Evolutionary conservation across 1,140 invertebrate genomes (phyloP), one percentile per base, ranked within the genome.

Genomic region (Magallana ariakensis): DNA sequence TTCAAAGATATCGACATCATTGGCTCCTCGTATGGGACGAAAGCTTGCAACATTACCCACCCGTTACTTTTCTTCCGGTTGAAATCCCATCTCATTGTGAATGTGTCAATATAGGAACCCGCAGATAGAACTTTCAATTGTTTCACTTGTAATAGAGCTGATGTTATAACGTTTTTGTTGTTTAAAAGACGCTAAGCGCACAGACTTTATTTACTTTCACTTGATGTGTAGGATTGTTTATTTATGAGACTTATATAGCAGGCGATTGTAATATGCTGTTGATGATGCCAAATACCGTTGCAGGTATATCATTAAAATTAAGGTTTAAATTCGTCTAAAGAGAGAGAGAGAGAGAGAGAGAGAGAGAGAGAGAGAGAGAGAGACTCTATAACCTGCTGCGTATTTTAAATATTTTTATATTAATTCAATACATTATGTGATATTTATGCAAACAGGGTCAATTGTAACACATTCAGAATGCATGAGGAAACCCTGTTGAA

Each of bases 21-120:
- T 91, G 90, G 90, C 84, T 91, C 85, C 80, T 91, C 22, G 89
- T 91, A 5, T 91, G 90, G 90, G 90, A 91, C 82, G 89, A 91
- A 9, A 85, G 80, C 5, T 70, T 91, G 7, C 89, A 88, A 26
- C 89, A 87, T 22, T 90, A 89, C 83, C 90, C 90, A 6, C 90
- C 90, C 15, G 89, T 91, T 1, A 91, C 90, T 10, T 91, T 91
- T 70, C 86, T 90, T 62, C 89, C 90, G 1, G 90, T 91, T 6
- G 90, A 91, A 66, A 89, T 91, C 3, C 89, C 90, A 1, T 91
- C 90, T 11, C 90, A 91, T 70, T 91, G 90, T 86, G 89, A 91
- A 66, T 91, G 90, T 88, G 90, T 89, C 9, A 91, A 91, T 66
- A 85, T 91, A 15, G 90, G 90, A 11, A 54, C 75, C 7, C 56